phyloP scores from a whole-genome alignment of 2,113 vertebrate species.

The Pseudolaguvia tuberculata region DNA sequence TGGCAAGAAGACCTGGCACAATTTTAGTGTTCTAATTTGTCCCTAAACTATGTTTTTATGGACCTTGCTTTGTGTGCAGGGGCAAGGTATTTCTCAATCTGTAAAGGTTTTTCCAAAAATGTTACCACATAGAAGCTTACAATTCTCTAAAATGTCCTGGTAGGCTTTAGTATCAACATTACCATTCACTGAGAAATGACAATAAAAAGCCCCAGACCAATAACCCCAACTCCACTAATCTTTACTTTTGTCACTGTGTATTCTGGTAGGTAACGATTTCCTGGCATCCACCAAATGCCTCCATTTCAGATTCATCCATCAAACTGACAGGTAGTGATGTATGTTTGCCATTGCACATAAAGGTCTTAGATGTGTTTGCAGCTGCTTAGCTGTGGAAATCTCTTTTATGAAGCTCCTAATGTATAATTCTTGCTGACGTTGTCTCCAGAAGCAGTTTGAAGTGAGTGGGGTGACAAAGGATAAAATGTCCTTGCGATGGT shows the following conservation, averaged over 20 bases:
- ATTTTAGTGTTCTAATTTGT: neutral
- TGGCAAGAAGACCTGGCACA: neutral
- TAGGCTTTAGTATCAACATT: neutral
- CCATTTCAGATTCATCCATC: neutral
- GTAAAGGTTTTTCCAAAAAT: neutral
- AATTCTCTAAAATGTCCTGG: neutral
- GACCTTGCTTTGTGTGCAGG: neutral
- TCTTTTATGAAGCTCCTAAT: neutral
- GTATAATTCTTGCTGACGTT: neutral
- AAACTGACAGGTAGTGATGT: conserved; percentile 2
- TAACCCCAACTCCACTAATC: neutral
- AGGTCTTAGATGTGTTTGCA: neutral
- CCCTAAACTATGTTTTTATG: conserved; percentile 2
- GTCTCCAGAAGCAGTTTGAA: neutral
- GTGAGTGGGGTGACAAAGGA: neutral
- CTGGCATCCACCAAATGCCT: neutral
- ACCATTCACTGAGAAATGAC: neutral
- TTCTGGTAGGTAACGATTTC: neutral
- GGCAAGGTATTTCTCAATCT: neutral
- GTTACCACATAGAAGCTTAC: neutral
- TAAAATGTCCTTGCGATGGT: neutral
- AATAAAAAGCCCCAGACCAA: neutral
- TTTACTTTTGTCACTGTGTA: neutral
- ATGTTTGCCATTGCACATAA: neutral
- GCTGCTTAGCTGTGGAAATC: neutral